Base-by-base conservation (phyloP, 2,113 vertebrate species). In the Phaetusa simplex region DNA sequence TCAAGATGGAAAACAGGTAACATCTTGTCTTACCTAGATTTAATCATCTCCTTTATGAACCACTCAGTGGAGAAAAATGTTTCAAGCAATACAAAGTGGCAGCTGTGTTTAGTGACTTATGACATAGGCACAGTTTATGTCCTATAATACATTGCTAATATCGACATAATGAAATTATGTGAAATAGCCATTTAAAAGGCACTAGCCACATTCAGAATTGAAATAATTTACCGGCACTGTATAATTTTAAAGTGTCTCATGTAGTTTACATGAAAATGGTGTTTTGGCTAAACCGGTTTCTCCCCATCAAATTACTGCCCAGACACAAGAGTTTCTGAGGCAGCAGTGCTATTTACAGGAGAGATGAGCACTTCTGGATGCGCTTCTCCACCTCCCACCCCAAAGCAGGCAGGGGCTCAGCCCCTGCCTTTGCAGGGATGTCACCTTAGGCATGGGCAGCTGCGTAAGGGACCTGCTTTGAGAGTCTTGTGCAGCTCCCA, bases 371-470 rank as follows among this genome's bases (percentile, higher is more conserved):
- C 34, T 62, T 77, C 30, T 9, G 8, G 29, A 42, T 8, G 9
- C 52, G 17, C 5, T 9, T 40, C 7, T 76, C 50, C 42, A 29
- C 29, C 0, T 0, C 4, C 11, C 14, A 27, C 9, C 10, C 30
- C 2, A 2, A 66, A 59, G 38, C 1, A 1, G 0, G 4, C 6
- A 18, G 52, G 23, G 7, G 9, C 24, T 71, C 36, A 34, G 24
- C 8, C 2, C 8, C 5, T 27, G 32, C 19, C 12, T 76, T 85
- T 67, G 14, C 21, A 72, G 24, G 27, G 24, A 6, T 36, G 11
- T n/a, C 22, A 19, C 22, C 20, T 42, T 12, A 11, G 6, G 9
- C 0, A 1, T 24, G 13, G 45, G 10, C 7, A 71, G 27, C 14
- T 66, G 38, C 0, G 0, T 13, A 26, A 43, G 47, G 8, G 20